A percentile compares a stretch with the other conserved stretches of the same genome.
Evolutionary conservation across 2,797 vertebrate genomes (phyloP).

Genomic region (Clarias pachynema): DNA sequence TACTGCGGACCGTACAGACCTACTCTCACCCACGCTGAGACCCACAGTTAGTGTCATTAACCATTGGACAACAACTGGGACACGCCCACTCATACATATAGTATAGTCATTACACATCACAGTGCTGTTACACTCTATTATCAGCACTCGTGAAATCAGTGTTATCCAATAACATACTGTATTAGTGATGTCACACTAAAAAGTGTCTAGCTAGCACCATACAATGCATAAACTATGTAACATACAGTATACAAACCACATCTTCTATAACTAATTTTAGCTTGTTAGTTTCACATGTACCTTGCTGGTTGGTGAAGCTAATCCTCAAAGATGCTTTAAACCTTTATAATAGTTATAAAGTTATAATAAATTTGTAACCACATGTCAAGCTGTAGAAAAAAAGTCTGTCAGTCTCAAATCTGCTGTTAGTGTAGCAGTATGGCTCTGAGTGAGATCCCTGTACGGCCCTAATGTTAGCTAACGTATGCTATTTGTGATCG

Average conservation of each 20-base stretch:
- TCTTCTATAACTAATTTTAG: not conserved
- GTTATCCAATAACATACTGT: no score
- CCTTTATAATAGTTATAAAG: not conserved
- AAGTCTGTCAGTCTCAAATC: not conserved
- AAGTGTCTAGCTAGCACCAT: not conserved
- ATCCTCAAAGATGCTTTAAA: not conserved
- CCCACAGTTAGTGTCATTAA: no score
- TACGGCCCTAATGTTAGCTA: no score
- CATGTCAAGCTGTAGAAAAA: not conserved
- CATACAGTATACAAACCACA: not conserved
- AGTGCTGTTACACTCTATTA: no score
- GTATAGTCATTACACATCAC: no score
- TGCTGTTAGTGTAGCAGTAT: not conserved
- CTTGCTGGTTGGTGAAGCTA: not conserved
- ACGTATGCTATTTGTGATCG: no score
- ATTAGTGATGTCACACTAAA: not conserved
- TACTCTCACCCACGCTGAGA: no score
- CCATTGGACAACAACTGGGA: no score
- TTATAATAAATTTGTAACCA: not conserved
- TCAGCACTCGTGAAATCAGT: no score
- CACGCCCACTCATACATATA: no score
- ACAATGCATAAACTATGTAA: not conserved
- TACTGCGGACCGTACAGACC: no score
- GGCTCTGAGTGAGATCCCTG: no score
- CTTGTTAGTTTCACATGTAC: not conserved